Base-by-base conservation (phyloP, 2,113 vertebrate species). In the Azemiops feae region DNA sequence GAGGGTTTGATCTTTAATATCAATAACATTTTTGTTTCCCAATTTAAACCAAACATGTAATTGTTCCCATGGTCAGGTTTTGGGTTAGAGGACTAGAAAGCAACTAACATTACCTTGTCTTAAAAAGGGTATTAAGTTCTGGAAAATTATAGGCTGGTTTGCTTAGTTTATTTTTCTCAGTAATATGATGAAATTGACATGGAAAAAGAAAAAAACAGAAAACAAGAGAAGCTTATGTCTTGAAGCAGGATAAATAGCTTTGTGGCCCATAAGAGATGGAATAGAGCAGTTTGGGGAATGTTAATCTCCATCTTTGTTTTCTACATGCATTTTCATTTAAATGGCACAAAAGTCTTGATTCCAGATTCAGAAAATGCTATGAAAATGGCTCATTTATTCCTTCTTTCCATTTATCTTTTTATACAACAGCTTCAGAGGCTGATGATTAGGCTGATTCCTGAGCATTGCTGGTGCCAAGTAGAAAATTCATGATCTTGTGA, bases 381-480 rank as follows among this genome's bases (percentile, higher is more conserved):
- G 34, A 81, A 0, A 95, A 94, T 95, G 93, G 89, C 93, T 97
- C 92, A 57, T 74, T 34, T 86, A 27, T 45, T n/a, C n/a, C 20
- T 91, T 94, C 94, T 94, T 93, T 58, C 88, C 94, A 94, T 50
- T 64, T 91, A 9, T 11, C 16, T 88, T 0, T 25, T 92, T 95
- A 97, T 92, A 95, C 90, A 96, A 95, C 95, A 96, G 94, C 95
- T 94, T 94, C 89, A 95, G 94, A 95, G 43, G 81, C 39, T 55
- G 39, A 86, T 91, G 23, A 11, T 91, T 91, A 58, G 94, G 96
- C 94, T 95, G 85, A 88, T 97, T 93, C 92, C 87, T 30, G 93
- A 93, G 93, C 92, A 0, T 96, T 91, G 97, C 93, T 96, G 94
- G 95, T 96, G 96, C 95, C 94, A 89, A 92, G 53, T 92, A 93